A percentile compares a stretch with the other conserved stretches of the same genome.
These are phyloP conservation scores for Calidris pygmaea DNA, from an alignment of 2,113 vertebrate genomes.

Conservation along the genomic window DNA sequence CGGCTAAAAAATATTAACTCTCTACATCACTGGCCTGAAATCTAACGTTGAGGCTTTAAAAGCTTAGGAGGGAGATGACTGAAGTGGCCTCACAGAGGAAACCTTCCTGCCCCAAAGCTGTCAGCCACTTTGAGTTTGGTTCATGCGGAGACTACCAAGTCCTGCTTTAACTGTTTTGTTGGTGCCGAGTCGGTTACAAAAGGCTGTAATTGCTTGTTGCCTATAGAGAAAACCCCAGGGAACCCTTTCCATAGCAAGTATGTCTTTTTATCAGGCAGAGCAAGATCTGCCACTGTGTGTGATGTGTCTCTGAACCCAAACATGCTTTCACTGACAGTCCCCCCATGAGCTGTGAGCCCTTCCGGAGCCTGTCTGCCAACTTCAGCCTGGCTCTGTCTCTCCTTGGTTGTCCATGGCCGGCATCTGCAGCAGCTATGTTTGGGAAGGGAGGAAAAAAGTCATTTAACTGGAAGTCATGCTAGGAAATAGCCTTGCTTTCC, in stretches of 20 bases:
- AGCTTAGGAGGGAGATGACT: not conserved
- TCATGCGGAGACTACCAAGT: not conserved
- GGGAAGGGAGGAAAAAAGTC: not conserved
- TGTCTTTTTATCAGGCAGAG: not conserved
- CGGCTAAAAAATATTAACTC: not conserved
- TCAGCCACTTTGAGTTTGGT: not conserved
- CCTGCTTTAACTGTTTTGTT: not conserved
- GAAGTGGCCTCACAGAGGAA: not conserved
- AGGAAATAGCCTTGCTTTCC: not conserved
- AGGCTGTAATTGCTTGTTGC: not conserved
- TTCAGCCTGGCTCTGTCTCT: not conserved
- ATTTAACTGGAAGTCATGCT: not conserved
- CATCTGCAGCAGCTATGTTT: not conserved
- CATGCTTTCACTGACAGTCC: not conserved
- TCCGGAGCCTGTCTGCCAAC: not conserved
- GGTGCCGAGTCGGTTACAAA: not conserved
- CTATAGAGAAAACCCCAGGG: not conserved
- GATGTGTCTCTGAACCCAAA: not conserved
- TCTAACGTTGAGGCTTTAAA: not conserved
- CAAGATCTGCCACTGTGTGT: not conserved
- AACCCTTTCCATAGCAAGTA: not conserved
- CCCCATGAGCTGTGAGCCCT: not conserved
- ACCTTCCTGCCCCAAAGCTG: constrained; percentile 9
- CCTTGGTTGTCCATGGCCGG: not conserved
- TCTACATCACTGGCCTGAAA: not conserved